Percentiles rank a stretch among this genome's conserved stretches.
Evolutionary conservation across 2,797 vertebrate genomes (phyloP).

Genomic region (Kryptolebias ocellatus): DNA sequence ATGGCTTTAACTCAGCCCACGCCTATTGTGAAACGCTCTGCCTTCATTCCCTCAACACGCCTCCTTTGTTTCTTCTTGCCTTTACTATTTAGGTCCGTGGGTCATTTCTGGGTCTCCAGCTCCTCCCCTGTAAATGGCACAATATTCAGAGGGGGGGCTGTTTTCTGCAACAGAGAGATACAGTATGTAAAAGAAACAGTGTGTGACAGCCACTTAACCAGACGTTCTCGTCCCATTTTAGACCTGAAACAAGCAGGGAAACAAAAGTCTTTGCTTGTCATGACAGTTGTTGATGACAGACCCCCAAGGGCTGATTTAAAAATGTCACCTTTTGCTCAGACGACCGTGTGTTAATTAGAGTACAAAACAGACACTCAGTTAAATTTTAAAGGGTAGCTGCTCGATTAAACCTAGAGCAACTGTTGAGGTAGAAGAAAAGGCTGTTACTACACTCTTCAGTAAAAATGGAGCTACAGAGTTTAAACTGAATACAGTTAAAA

Average conservation of each 20-base stretch:
- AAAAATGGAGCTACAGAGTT: too few relatives aligned
- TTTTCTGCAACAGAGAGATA: constrained; percentile 56
- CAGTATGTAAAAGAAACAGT: constrained; percentile 55
- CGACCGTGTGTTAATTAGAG: too few relatives aligned
- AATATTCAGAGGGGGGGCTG: constrained; percentile 58
- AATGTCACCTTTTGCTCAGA: too few relatives aligned
- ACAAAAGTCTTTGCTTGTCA: background rate
- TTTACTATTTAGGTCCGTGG: constrained; percentile 38
- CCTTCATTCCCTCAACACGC: constrained; percentile 48
- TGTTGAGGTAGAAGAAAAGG: too few relatives aligned
- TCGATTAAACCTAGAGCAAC: too few relatives aligned
- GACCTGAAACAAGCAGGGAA: constrained; percentile 33
- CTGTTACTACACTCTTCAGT: too few relatives aligned
- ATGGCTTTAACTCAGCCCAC: constrained; percentile 61
- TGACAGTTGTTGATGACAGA: too few relatives aligned
- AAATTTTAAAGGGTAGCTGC: too few relatives aligned
- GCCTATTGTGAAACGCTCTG: constrained; percentile 65
- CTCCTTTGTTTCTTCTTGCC: constrained; percentile 29
- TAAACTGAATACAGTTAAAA: too few relatives aligned
- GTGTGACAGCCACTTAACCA: constrained; percentile 48
- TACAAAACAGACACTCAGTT: too few relatives aligned
- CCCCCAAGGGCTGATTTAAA: too few relatives aligned
- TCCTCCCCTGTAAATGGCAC: constrained; percentile 56
- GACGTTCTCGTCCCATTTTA: constrained; percentile 39
- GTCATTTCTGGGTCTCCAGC: constrained; percentile 65